Conservation (phyloP, 2,888 invertebrate species). For the Flexamia atlantica region DNA sequence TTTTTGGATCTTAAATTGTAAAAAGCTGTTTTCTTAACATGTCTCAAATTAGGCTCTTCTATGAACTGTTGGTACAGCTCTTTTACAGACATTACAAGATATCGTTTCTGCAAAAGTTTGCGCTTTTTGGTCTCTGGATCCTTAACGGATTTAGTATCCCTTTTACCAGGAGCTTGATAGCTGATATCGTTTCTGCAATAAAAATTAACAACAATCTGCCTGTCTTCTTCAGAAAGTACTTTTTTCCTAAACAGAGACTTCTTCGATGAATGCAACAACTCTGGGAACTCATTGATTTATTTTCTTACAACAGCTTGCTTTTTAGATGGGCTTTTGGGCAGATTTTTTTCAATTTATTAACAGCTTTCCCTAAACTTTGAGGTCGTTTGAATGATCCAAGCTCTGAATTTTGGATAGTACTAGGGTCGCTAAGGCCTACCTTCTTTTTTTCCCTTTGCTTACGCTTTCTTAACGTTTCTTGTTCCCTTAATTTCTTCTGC, state of each 20-base stretch:
- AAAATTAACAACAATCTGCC: constrained; percentile 44
- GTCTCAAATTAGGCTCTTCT: constrained; percentile 38
- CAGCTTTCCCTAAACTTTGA: constrained; percentile 44
- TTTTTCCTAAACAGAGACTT: constrained; percentile 44
- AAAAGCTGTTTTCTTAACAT: constrained; percentile 44
- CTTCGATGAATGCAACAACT: constrained; percentile 41
- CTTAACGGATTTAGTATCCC: constrained; percentile 44
- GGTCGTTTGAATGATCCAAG: constrained; percentile 40
- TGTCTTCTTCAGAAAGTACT: constrained; percentile 41
- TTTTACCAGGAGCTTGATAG: constrained; percentile 49
- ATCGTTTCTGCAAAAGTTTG: constrained; percentile 47
- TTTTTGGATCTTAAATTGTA: constrained; percentile 47
- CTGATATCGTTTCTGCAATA: constrained; percentile 30
- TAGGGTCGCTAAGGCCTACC: constrained; percentile 44
- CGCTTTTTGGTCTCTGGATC: constrained; percentile 36
- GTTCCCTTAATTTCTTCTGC: constrained; percentile 41
- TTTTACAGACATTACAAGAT: constrained; percentile 39
- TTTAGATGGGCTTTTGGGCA: constrained; percentile 47
- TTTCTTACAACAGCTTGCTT: constrained; percentile 41
- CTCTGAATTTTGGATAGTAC: constrained; percentile 44
- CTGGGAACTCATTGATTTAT: constrained; percentile 38
- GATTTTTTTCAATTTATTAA: constrained; percentile 41
- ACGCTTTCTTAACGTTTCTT: constrained; percentile 47
- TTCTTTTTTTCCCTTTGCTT: constrained; percentile 35
- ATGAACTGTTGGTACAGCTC: constrained; percentile 43